Conservation (phyloP, 2,888 invertebrate genomes). For the Agrochola circellaris region DNA sequence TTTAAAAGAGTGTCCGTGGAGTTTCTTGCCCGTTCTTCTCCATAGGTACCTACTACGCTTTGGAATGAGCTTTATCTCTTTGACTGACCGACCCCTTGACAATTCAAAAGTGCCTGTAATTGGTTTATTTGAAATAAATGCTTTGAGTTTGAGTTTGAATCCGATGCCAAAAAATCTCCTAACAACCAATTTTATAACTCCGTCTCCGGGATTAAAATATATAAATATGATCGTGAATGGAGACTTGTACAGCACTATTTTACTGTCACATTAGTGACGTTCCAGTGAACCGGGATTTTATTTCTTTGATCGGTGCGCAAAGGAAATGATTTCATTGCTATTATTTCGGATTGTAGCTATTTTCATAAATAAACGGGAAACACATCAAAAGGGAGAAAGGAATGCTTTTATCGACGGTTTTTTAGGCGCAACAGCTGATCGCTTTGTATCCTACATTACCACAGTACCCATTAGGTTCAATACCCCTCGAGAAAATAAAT, state of each 20-base stretch:
- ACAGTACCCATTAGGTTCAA: neutral
- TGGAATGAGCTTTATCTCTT: no score
- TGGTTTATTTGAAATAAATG: no score
- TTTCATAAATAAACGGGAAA: conserved; percentile 23
- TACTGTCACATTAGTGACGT: conserved; percentile 18
- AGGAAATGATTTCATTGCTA: conserved; percentile 50
- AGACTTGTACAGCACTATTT: conserved; percentile 20
- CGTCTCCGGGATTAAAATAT: neutral
- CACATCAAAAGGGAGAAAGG: conserved; percentile 32
- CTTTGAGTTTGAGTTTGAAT: no score
- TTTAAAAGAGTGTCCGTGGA: no score
- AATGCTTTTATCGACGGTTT: conserved; percentile 34
- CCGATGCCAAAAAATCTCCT: neutral
- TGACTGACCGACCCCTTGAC: no score
- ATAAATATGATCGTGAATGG: neutral
- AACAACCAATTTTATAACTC: no score
- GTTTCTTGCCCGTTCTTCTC: no score
- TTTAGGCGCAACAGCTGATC: conserved; percentile 36
- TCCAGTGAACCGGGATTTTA: conserved; percentile 24
- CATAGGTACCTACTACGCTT: no score
- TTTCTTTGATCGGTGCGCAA: conserved; percentile 47
- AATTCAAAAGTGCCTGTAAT: no score
- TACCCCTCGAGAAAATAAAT: no score
- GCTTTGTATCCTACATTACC: conserved; percentile 11
- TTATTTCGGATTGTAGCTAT: conserved; percentile 15